phyloP scores from a whole-genome alignment of 23 tunicate species.

The Halocynthia aurantium region DNA sequence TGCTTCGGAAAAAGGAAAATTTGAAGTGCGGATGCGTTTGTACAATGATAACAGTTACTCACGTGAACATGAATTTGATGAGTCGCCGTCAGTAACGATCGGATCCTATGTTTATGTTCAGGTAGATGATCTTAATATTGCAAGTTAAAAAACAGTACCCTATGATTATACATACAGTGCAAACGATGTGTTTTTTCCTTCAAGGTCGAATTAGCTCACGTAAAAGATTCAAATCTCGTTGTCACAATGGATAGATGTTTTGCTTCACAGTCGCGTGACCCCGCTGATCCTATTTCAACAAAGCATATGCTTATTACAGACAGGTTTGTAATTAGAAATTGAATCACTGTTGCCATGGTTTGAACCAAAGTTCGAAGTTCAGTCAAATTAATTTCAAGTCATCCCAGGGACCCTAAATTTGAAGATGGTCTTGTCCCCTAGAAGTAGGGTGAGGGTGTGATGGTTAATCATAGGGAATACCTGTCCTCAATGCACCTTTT shows the following conservation, averaged over 20 bases:
- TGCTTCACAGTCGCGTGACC: slow-evolving; percentile 94
- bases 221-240: slow-evolving; percentile 47
- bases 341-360: too few relatives aligned
- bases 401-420: too few relatives aligned
- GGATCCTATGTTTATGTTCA: slow-evolving; percentile 91
- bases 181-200: background rate
- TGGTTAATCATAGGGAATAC: too few relatives aligned
- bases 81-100: slow-evolving; percentile 55
- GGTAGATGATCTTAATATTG: slow-evolving; percentile 17
- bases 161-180: too few relatives aligned
- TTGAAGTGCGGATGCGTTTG: slow-evolving; percentile 80
- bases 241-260: slow-evolving; percentile 89
- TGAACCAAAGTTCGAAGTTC: too few relatives aligned
- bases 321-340: slow-evolving; percentile 27
- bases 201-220: slow-evolving; percentile 67
- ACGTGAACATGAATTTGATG: slow-evolving; percentile 50
- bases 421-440: too few relatives aligned
- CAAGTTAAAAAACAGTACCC: background rate
- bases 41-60: slow-evolving; percentile 74
- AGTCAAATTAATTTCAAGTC: too few relatives aligned
- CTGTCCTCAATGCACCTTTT: too few relatives aligned
- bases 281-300: slow-evolving; percentile 82
- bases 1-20: slow-evolving; percentile 67
- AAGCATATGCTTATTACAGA: slow-evolving; percentile 80
- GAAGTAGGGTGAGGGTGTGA: too few relatives aligned